phyloP scores from a whole-genome alignment of 2,113 vertebrate genomes.

The Pontoporia blainvillei region DNA sequence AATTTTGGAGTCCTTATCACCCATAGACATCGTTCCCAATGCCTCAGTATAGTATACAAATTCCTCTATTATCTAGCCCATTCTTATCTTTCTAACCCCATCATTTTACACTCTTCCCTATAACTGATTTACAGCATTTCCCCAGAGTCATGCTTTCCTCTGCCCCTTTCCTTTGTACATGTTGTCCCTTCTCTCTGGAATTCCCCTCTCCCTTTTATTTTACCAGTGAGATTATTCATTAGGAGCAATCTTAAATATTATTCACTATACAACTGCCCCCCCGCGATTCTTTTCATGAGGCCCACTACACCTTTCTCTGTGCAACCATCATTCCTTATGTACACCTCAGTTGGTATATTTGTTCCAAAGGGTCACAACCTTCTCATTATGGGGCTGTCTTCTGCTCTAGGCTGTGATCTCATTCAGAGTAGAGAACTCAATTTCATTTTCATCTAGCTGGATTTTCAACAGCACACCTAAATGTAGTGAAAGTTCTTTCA shows the following conservation, averaged over 20 bases:
- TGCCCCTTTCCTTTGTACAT: neutral
- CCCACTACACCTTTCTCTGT: neutral
- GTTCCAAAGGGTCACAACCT: neutral
- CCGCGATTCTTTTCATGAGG: neutral
- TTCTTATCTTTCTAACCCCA: neutral
- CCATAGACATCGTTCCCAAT: neutral
- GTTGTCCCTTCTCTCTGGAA: neutral
- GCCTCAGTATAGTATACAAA: neutral
- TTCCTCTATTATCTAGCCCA: neutral
- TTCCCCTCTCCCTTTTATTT: neutral
- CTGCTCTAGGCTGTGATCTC: neutral
- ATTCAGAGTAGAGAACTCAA: neutral
- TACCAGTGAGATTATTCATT: neutral
- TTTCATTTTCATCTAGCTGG: neutral
- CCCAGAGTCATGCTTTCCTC: neutral
- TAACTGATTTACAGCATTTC: neutral
- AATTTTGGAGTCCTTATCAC: neutral
- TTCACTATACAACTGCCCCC: neutral
- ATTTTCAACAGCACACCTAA: neutral
- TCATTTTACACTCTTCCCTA: neutral
- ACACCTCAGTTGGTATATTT: neutral
- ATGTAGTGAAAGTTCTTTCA: neutral
- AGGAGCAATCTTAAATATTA: neutral
- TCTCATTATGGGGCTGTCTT: neutral
- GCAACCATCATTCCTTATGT: neutral